A percentile compares a stretch with the other conserved stretches of the same genome.
phyloP scores from a whole-genome alignment of 1,140 invertebrate genomes.

The Penaeus vannamei region DNA sequence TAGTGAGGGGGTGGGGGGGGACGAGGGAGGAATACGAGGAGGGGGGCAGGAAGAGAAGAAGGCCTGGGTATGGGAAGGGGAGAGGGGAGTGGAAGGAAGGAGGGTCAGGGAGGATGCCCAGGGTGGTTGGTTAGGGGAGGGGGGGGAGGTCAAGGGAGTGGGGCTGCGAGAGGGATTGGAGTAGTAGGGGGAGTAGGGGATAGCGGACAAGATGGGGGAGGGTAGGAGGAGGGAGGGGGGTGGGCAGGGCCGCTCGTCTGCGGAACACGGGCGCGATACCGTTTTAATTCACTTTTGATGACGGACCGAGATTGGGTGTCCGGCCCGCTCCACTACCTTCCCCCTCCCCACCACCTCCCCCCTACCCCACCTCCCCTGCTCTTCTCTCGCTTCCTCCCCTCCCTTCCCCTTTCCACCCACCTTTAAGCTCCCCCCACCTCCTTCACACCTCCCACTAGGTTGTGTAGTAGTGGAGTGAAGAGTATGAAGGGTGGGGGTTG shows the following conservation, averaged over 20 bases:
- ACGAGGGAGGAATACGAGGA: slow-evolving; percentile 49
- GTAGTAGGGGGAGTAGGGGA: too few species aligned
- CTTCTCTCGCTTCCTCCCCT: neutral
- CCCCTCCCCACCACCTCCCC: neutral
- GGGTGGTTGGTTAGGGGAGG: too few species aligned
- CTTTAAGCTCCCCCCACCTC: neutral
- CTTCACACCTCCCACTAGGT: neutral
- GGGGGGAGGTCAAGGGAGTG: too few species aligned
- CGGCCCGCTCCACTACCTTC: neutral
- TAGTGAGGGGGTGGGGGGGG: too few species aligned
- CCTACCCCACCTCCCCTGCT: neutral
- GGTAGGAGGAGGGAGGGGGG: too few species aligned
- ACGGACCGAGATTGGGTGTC: slow-evolving; percentile 60
- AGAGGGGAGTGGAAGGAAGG: neutral
- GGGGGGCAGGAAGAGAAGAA: too few species aligned
- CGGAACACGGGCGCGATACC: slow-evolving; percentile 49
- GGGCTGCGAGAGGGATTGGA: too few species aligned
- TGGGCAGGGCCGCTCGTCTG: slow-evolving; percentile 35
- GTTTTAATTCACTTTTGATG: slow-evolving; percentile 66
- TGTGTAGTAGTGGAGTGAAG: neutral
- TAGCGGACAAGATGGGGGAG: too few species aligned
- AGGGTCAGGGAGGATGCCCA: neutral
- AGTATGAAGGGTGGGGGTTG: neutral
- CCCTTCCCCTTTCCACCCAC: neutral
- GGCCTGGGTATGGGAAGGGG: neutral